Percentiles rank a stretch among this genome's conserved stretches.
Conservation (phyloP, 2,888 invertebrate species). For the Ophion ventricosus region DNA sequence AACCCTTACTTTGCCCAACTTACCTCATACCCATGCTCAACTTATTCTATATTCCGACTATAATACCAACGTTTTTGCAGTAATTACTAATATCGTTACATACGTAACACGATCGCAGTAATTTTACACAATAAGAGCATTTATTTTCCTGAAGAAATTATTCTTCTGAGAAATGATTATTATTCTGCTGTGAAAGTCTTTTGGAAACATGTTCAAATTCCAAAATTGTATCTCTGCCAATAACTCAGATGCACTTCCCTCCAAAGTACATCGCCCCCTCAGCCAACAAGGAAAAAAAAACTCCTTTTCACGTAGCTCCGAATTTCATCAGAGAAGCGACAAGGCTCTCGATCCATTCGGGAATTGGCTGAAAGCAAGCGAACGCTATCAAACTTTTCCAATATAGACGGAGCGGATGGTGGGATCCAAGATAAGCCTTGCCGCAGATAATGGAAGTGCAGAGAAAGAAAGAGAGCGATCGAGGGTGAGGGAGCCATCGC, state of each 20-base stretch:
- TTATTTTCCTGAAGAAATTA: too few species aligned
- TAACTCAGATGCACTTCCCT: neutral
- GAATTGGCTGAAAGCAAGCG: neutral
- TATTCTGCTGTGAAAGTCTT: too few species aligned
- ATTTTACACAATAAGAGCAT: too few species aligned
- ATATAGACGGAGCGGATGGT: slow-evolving; percentile 38
- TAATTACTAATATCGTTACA: too few species aligned
- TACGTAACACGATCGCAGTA: too few species aligned
- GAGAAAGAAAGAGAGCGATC: slow-evolving; percentile 18
- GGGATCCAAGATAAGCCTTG: slow-evolving; percentile 52
- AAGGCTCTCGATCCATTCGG: neutral
- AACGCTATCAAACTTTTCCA: slow-evolving; percentile 60
- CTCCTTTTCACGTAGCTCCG: neutral
- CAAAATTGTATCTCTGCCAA: too few species aligned
- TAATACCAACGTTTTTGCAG: too few species aligned
- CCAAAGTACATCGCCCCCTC: neutral
- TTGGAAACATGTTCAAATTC: too few species aligned
- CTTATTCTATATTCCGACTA: too few species aligned
- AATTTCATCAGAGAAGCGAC: slow-evolving; percentile 5
- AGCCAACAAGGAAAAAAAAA: neutral
- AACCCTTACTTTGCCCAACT: too few species aligned
- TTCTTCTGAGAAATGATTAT: too few species aligned
- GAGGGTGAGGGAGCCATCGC: slow-evolving; percentile 18
- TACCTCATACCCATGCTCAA: too few species aligned
- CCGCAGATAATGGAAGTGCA: slow-evolving; percentile 58